These are phyloP conservation scores for Capitella teleta DNA, from an alignment of 1,140 invertebrate genomes.

Conservation along the genomic window DNA sequence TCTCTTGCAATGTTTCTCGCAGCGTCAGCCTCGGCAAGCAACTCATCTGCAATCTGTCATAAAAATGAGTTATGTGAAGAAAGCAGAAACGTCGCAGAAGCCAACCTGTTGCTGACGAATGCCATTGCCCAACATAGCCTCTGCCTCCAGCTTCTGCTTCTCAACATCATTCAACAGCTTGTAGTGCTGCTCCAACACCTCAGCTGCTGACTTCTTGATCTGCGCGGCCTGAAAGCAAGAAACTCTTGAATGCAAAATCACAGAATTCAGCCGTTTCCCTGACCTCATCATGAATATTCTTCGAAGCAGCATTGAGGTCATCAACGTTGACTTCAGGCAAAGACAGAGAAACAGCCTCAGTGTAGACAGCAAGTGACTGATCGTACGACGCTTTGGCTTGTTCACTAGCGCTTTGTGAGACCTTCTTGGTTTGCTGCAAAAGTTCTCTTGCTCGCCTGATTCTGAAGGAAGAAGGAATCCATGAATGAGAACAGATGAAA, in stretches of 20 bases:
- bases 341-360: slow-evolving; percentile 60
- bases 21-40: slow-evolving; percentile 56
- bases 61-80: not conserved
- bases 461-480: slow-evolving; percentile 20
- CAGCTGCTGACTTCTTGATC: slow-evolving; percentile 41
- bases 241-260: slow-evolving; percentile 6
- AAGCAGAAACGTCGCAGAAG: not conserved
- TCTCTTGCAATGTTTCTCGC: slow-evolving; percentile 63
- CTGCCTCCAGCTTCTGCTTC: slow-evolving; percentile 27
- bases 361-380: slow-evolving; percentile 64
- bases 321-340: slow-evolving; percentile 63
- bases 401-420: slow-evolving; percentile 58
- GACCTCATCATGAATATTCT: slow-evolving; percentile 32
- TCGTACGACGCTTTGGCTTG: slow-evolving; percentile 63
- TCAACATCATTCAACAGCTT: slow-evolving; percentile 35
- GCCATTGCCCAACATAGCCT: slow-evolving; percentile 23
- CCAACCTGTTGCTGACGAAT: slow-evolving; percentile 16
- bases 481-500: no score
- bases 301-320: slow-evolving; percentile 55
- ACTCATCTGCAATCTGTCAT: slow-evolving; percentile 50
- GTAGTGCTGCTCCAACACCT: slow-evolving; percentile 50
- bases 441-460: slow-evolving; percentile 52
- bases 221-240: slow-evolving; percentile 42
- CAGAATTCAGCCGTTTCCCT: not conserved
- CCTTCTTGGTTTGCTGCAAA: slow-evolving; percentile 54